Evolutionary conservation across 2,797 vertebrate genomes (phyloP), one percentile per base, ranked within the genome.

Genomic region (Rhadinocentrus ornatus): DNA sequence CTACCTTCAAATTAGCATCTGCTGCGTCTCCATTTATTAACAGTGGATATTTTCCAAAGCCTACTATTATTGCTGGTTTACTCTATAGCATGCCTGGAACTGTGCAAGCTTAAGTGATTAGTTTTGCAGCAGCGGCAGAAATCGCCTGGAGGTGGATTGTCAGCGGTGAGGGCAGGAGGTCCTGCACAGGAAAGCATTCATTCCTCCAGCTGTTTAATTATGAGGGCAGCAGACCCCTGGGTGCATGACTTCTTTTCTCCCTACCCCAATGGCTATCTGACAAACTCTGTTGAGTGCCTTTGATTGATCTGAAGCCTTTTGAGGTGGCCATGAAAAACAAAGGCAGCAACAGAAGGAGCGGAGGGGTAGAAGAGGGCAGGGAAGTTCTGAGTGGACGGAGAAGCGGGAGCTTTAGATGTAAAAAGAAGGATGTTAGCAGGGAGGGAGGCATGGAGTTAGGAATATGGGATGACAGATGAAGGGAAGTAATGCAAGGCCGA

Each of bases 171-270:
- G 48, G 70, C 66, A 65, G 71, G 61, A 75, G 69, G 80, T 87
- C 77, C 83, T 81, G 73, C 0, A 41, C 80, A 84, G 71, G 76
- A 78, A 88, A 78, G 82, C 88, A 71, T 88, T 83, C 79, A 75
- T 82, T 83, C 84, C 86, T 86, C 75, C 50, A 66, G 90, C 87
- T 86, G 89, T 91, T 91, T 91, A 89, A 90, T 92, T 89, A 90
- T 71, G 79, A 88, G 81, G 83, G 81, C 75, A 52, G 75, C 66
- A 60, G 84, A 86, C 87, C 84, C 77, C 64, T 71, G 86, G 84
- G 81, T 77, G 67, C 73, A 31, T 22, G 68, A 74, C 80, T 86
- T 77, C 76, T 56, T 32, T 82, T 81, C 90, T 75, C 76, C 77
- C 77, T 77, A 80, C 80, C 71, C 77, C 86, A 62, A 82, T 34